phyloP scores from a whole-genome alignment of 2,888 invertebrate genomes.

The Zaprionus lineosus region DNA sequence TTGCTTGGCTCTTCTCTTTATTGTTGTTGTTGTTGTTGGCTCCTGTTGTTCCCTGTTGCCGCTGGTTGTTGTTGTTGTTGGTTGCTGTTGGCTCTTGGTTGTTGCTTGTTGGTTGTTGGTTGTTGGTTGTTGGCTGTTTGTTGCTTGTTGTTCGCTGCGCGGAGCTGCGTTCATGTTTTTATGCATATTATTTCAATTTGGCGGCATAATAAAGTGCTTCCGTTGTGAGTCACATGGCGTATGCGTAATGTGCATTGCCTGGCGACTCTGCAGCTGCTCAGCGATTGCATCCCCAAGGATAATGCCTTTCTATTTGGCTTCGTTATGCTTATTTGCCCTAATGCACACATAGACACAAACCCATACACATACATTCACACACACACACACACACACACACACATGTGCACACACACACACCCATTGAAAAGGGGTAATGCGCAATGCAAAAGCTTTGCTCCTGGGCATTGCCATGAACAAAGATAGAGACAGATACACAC shows the following conservation, averaged over 20 bases:
- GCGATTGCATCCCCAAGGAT: constrained; percentile 66
- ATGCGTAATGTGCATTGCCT: constrained; percentile 41
- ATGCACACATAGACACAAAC: constrained; percentile 37
- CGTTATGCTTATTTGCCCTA: constrained; percentile 69
- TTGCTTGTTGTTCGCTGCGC: constrained; percentile 4
- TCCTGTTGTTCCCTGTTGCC: not conserved
- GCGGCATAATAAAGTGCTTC: constrained; percentile 72
- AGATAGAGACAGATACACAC: not conserved
- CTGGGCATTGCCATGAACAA: constrained; percentile 36
- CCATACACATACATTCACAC: constrained; percentile 5
- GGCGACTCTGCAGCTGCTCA: constrained; percentile 26
- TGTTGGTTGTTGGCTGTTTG: constrained; percentile 9
- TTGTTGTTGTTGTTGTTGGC: constrained; percentile 26
- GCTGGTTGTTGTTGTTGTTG: constrained; percentile 3
- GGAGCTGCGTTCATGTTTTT: constrained; percentile 49
- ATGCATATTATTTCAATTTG: constrained; percentile 75
- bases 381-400: constrained; percentile 2
- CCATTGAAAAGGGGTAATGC: constrained; percentile 4
- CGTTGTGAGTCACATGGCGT: constrained; percentile 52
- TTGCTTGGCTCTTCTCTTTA: too few relatives aligned
- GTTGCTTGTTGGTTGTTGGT: not conserved
- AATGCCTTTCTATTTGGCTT: constrained; percentile 46
- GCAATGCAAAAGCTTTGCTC: constrained; percentile 32
- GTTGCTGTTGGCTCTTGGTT: constrained; percentile 13
- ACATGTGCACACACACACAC: constrained; percentile 13